These are phyloP conservation scores for Rhagonycha fulva DNA, from an alignment of 2,888 invertebrate genomes.

Conservation along the genomic window DNA sequence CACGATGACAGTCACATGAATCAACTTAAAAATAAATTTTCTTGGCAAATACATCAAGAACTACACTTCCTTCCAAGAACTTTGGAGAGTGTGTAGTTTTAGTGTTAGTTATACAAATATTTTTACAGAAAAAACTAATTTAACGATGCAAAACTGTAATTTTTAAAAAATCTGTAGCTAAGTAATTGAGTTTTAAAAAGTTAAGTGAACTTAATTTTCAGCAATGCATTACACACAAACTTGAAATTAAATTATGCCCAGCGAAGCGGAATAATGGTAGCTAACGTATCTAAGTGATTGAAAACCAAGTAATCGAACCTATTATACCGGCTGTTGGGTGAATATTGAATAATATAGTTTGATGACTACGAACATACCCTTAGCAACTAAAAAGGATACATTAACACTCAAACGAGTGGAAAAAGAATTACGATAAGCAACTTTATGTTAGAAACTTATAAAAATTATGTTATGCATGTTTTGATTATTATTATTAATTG, in stretches of 20 bases:
- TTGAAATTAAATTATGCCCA: background rate
- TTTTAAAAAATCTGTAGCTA: background rate
- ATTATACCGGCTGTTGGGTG: background rate
- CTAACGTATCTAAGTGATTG: background rate
- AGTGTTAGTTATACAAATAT: background rate
- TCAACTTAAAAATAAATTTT: background rate
- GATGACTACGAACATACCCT: background rate
- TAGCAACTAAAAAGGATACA: background rate
- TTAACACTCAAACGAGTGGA: background rate
- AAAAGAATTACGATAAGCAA: background rate
- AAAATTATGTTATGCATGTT: no score
- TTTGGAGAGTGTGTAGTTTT: background rate
- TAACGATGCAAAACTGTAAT: background rate
- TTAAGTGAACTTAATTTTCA: no score
- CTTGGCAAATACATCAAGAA: background rate
- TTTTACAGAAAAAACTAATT: background rate
- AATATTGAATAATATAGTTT: background rate
- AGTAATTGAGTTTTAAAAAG: background rate
- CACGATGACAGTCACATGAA: background rate
- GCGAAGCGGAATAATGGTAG: background rate
- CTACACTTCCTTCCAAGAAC: background rate
- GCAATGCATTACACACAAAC: background rate
- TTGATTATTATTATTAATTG: no score
- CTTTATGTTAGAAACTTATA: no score
- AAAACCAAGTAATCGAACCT: background rate